A percentile compares a stretch with the other conserved stretches of the same genome.
phyloP scores from a whole-genome alignment of 2,888 invertebrate genomes.

The Cryptophagus acutangulus region DNA sequence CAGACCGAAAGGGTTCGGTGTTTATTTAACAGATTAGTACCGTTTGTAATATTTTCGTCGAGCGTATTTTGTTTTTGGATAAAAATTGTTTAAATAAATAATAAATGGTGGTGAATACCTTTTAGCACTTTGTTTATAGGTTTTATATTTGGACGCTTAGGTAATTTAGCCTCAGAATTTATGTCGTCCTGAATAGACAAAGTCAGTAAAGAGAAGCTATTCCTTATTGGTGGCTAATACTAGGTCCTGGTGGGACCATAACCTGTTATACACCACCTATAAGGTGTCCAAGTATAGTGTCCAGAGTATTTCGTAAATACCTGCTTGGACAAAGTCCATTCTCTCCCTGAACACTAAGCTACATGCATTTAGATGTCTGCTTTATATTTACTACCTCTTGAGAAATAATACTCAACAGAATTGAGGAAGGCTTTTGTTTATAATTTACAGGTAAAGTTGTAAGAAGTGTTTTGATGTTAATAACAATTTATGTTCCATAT shows the following conservation, averaged over 20 bases:
- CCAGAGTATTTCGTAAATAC: conserved; percentile 31
- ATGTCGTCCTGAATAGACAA: conserved; percentile 15
- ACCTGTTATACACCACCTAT: conserved; percentile 30
- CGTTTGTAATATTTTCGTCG: too few species aligned
- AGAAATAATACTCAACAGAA: conserved; percentile 19
- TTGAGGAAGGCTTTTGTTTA: neutral
- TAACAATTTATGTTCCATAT: conserved; percentile 1
- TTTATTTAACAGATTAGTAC: too few species aligned
- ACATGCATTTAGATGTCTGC: conserved; percentile 29
- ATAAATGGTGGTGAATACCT: too few species aligned
- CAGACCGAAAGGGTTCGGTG: too few species aligned
- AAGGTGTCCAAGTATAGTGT: conserved; percentile 30
- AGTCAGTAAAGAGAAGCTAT: conserved; percentile 17
- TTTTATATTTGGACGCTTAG: too few species aligned
- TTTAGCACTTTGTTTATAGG: too few species aligned
- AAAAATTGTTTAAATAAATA: too few species aligned
- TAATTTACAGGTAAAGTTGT: conserved; percentile 9
- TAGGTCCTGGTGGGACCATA: conserved; percentile 29
- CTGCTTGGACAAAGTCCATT: conserved; percentile 27
- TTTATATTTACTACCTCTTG: conserved; percentile 31
- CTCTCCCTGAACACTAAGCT: conserved; percentile 25
- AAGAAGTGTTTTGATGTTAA: conserved; percentile 12
- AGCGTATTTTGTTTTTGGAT: too few species aligned
- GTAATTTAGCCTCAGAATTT: conserved; percentile 14
- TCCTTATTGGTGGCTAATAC: conserved; percentile 27